These are phyloP conservation scores for Hucho hucho DNA, from an alignment of 2,113 vertebrate genomes.

Conservation along the genomic window DNA sequence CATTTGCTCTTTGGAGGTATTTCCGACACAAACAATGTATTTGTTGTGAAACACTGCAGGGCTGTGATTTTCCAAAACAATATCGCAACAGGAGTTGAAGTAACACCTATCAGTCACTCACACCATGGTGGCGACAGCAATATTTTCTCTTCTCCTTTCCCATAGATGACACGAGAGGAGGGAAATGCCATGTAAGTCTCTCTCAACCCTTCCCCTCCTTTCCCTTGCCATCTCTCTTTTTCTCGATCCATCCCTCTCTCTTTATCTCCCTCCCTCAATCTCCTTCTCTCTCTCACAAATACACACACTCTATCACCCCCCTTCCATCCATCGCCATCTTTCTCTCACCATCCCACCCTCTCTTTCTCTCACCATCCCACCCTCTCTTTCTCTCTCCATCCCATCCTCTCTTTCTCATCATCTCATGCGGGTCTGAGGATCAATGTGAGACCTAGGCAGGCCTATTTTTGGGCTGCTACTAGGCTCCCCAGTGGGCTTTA, in stretches of 20 bases:
- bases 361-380: no score
- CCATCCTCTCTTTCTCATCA: no score
- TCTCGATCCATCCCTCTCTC: slow-evolving; percentile 5
- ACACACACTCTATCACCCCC: neutral
- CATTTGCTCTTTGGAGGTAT: neutral
- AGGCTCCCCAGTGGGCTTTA: no score
- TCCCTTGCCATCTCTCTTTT: neutral
- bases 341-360: no score
- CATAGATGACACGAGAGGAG: neutral
- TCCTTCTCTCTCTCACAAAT: neutral
- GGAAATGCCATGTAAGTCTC: no score
- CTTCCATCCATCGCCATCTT: neutral
- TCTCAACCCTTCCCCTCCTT: no score
- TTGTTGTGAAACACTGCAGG: neutral
- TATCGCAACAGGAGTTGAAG: neutral
- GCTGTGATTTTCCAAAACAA: neutral
- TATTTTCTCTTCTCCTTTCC: neutral
- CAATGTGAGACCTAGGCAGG: no score
- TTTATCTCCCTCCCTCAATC: neutral
- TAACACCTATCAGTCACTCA: neutral
- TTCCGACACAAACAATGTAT: neutral
- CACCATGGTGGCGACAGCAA: neutral
- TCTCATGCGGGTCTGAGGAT: no score
- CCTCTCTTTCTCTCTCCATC: no score
- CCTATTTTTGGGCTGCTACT: no score